Evolutionary conservation across 2,797 vertebrate genomes (phyloP), one percentile per base, ranked within the genome.

Genomic region (Takifugu rubripes): DNA sequence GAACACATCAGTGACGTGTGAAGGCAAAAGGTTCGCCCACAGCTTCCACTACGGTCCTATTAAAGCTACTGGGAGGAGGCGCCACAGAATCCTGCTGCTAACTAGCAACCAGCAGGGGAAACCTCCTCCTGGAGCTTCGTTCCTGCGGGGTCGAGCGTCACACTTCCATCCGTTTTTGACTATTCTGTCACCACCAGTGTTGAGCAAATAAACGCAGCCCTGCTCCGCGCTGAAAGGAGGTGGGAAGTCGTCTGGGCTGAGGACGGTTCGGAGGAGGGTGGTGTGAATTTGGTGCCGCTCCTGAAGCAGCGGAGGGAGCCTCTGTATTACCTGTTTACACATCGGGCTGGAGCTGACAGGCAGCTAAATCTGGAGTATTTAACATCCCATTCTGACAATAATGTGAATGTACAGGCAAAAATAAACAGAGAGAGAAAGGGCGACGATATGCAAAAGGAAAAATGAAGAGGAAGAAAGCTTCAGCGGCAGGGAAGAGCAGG

Each of bases 301-400:
- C 31, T 43, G 59, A 60, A 49, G 68, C 27, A 25, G 55, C 44
- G 25, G 44, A 45, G n/a, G n/a, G n/a, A 56, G 70, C 52, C 49
- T 51, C 52, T 63, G 70, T 76, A 84, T 88, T 85, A 83, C 70
- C 78, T 85, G 86, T 88, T 89, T 77, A 84, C 87, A 87, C 82
- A 0, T 88, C 85, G 68, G 67, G 65, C 64, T 60, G 72, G 52
- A 72, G 66, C 54, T 86, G 87, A 89, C 84, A 89, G 79, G 77
- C 54, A 79, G 85, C 78, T 80, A 84, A 84, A 83, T 81, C 62
- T 68, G 76, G 81, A 69, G 79, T 80, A 86, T 87, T 84, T 81
- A 85, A 78, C 86, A 82, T 78, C 84, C 81, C 81, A 83, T 86
- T 81, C 78, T 78, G 59, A 70, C 82, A 62, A 79, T 74, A 10